These are phyloP conservation scores for Podargus strigoides DNA, from an alignment of 2,797 vertebrate species.

Conservation along the genomic window DNA sequence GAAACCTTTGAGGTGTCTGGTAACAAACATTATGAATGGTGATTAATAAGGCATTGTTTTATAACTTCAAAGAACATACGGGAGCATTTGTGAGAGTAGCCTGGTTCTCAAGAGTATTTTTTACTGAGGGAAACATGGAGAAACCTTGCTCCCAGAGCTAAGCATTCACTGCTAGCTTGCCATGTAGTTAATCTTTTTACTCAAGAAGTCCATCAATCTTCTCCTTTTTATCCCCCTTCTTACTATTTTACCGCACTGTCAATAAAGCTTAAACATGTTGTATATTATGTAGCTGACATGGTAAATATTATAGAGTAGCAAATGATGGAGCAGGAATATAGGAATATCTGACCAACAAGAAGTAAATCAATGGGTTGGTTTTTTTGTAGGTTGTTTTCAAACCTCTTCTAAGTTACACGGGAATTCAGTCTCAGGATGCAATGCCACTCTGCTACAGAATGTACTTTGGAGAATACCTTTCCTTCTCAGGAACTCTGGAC, in stretches of 20 bases:
- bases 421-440: constrained; percentile 93
- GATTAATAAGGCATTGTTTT: background rate
- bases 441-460: constrained; percentile 93
- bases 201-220: background rate
- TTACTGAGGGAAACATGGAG: background rate
- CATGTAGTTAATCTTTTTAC: background rate
- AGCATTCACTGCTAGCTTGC: background rate
- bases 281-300: background rate
- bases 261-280: background rate
- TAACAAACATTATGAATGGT: background rate
- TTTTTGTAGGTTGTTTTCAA: constrained; percentile 91
- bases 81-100: background rate
- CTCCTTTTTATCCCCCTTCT: background rate
- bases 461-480: constrained; percentile 97
- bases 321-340: background rate
- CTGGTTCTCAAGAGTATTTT: background rate
- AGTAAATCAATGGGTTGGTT: background rate
- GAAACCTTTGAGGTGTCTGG: background rate
- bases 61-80: background rate
- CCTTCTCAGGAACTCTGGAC: constrained; percentile 95
- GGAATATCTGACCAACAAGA: background rate
- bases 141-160: background rate
- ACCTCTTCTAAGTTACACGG: constrained; percentile 90
- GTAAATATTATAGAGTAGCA: background rate
- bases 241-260: background rate